A percentile compares a stretch with the other conserved stretches of the same genome.
Evolutionary conservation across 2,113 vertebrate genomes (phyloP).

Genomic region (Carettochelys insculpta): DNA sequence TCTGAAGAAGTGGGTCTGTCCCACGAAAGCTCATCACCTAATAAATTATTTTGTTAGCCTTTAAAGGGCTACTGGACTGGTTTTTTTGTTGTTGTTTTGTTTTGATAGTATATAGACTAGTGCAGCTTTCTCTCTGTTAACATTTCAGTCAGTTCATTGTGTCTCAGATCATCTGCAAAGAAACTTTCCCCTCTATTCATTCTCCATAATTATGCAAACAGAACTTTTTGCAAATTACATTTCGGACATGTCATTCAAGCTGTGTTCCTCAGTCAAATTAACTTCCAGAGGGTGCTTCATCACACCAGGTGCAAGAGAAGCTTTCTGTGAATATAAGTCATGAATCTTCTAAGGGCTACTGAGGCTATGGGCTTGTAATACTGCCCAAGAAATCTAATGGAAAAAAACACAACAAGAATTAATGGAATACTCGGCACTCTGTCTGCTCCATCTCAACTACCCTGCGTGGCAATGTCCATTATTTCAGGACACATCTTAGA

Average conservation of each 20-base stretch:
- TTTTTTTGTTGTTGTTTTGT: too few relatives aligned
- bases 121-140: too few relatives aligned
- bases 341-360: background rate
- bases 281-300: background rate
- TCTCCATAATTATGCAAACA: background rate
- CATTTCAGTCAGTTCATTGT: background rate
- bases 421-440: background rate
- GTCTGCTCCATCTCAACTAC: background rate
- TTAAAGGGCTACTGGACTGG: too few relatives aligned
- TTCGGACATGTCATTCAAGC: background rate
- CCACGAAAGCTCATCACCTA: too few relatives aligned
- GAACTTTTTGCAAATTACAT: background rate
- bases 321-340: background rate
- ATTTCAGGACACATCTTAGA: background rate
- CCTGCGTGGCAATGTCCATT: background rate
- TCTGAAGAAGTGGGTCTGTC: too few relatives aligned
- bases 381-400: background rate
- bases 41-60: too few relatives aligned
- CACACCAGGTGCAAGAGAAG: background rate
- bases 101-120: too few relatives aligned
- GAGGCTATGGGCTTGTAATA: background rate
- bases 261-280: background rate
- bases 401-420: background rate
- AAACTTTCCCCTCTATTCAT: background rate
- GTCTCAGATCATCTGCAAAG: background rate